Percentiles rank a stretch among this genome's conserved stretches.
Conservation (phyloP, 2,113 vertebrate species). For the Psophia crepitans region DNA sequence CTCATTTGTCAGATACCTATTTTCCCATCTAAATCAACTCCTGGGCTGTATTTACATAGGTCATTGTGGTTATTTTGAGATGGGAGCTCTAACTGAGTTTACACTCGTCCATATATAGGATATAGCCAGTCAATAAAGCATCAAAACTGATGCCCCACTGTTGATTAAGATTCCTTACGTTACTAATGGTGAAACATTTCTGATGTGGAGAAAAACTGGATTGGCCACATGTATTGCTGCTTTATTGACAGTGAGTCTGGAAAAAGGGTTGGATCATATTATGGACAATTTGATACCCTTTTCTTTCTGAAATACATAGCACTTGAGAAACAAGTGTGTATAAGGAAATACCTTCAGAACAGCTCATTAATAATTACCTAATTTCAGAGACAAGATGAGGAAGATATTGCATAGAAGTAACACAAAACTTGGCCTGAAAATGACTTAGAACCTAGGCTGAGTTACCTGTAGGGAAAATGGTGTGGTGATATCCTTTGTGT, state of each 20-base stretch:
- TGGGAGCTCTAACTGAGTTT: background rate
- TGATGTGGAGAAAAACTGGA: background rate
- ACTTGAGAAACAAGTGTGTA: background rate
- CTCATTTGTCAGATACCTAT: background rate
- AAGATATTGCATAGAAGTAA: background rate
- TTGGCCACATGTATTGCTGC: background rate
- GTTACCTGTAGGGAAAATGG: background rate
- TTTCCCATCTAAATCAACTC: background rate
- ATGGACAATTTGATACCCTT: background rate
- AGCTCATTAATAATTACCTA: background rate
- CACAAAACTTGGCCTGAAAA: background rate
- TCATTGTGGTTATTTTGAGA: background rate
- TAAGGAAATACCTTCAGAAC: background rate
- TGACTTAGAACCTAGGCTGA: background rate
- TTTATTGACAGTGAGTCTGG: accelerated
- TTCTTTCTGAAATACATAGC: too few species aligned
- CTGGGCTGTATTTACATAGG: background rate
- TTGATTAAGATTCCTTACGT: background rate
- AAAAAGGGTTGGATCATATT: background rate
- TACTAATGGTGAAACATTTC: background rate
- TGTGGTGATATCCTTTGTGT: too few species aligned
- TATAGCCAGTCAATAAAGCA: background rate
- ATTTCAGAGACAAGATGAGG: background rate
- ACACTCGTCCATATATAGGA: background rate
- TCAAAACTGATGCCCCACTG: background rate